Percentiles rank a stretch among this genome's conserved stretches.
Conservation (phyloP, 1,140 invertebrate species). For the Leptopilina clavipes region DNA sequence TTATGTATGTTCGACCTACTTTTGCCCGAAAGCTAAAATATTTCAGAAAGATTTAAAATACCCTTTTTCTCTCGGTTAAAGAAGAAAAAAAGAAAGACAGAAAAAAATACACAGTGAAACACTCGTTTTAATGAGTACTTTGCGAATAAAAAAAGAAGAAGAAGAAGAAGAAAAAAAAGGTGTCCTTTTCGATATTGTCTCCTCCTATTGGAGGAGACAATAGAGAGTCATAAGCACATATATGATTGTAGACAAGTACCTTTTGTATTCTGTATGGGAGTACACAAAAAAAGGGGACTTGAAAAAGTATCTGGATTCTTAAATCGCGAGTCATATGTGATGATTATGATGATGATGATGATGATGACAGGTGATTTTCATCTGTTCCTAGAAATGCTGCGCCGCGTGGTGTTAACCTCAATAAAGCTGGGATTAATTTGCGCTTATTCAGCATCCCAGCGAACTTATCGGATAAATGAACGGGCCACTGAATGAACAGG, state of each 20-base stretch:
- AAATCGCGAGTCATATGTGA: too few relatives aligned
- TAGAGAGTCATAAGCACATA: conserved; percentile 12
- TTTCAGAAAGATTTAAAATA: conserved; percentile 17
- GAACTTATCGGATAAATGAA: conserved; percentile 31
- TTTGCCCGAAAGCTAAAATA: conserved; percentile 2
- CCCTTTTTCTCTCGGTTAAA: neutral
- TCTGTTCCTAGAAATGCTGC: conserved; percentile 19
- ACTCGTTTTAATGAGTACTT: conserved; percentile 28
- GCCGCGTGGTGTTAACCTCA: conserved; percentile 16
- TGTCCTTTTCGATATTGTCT: conserved; percentile 3
- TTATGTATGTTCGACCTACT: neutral
- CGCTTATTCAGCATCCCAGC: conserved; percentile 21
- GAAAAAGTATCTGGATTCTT: neutral
- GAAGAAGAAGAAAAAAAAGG: neutral
- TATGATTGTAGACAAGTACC: neutral
- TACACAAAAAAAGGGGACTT: neutral
- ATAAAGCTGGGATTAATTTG: conserved; percentile 34
- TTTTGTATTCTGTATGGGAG: neutral
- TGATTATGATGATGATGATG: neutral
- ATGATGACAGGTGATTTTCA: neutral
- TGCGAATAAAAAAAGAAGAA: neutral
- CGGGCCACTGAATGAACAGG: conserved; percentile 22
- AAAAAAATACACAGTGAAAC: neutral
- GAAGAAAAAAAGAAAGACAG: neutral
- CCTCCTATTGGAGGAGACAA: neutral